Base-by-base conservation (phyloP, 2,797 vertebrate genomes). In the Parotocinclus haroldoi region DNA sequence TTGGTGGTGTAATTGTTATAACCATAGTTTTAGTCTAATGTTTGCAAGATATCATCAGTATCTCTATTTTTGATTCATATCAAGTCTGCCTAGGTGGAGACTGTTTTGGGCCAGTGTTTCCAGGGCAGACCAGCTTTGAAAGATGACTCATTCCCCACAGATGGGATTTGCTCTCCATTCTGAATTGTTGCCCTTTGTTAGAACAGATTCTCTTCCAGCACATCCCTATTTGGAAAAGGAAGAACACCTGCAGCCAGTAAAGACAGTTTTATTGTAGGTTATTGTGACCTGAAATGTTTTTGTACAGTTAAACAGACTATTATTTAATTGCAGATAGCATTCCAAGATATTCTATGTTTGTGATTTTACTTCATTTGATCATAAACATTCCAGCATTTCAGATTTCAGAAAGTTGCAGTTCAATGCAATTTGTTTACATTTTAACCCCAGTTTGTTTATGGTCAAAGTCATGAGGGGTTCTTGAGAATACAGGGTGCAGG, bases 191-290 rank as follows among this genome's bases (percentile, higher is more conserved):
- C 8, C 37, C 14, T 16, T 16, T 13, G 13, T 18, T 13, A 17
- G 27, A 7, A 46, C 27, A n/a, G 10, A 39, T 56, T 39, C 19
- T 56, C n/a, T n/a, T n/a, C n/a, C n/a, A n/a, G 19, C 38, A 56
- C 13, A 38, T 56, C 53, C 40, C 3, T 44, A 44, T 13, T 58
- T 13, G 11, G 53, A 55, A 40, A 37, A 27, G 64, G 54, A 58
- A 63, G 59, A 51, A 17, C 38, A 50, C 59, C 61, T n/a, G 10
- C 36, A 13, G 45, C 12, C 45, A 8, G 16, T 7, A 10, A 49
- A 46, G 16, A 55, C 27, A 48, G 58, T 56, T 62, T 62, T 56
- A 62, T 55, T 9, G 58, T 6, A 8, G 61, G 58, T 68, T 58
- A 42, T 50, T 68, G 40, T 27, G 44, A 13, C 18, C 27, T 27